These are phyloP conservation scores for Micromussa lordhowensis DNA, from an alignment of 92 coral and sea anemone species.

Conservation along the genomic window DNA sequence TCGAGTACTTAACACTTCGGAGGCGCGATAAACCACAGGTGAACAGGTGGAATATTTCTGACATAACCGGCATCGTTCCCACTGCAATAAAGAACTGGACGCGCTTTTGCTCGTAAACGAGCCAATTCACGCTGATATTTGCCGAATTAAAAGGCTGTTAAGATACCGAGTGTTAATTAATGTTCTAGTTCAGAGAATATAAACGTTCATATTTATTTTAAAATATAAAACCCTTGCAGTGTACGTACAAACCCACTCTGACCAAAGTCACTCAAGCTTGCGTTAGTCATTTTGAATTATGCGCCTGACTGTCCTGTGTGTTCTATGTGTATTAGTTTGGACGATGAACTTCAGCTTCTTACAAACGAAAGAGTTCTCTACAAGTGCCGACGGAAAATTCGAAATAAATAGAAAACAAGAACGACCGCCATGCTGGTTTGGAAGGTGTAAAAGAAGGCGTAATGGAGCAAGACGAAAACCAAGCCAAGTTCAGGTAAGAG, in stretches of 20 bases:
- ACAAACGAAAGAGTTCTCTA: not conserved
- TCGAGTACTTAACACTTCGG: not conserved
- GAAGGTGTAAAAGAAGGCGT: conserved; percentile 25
- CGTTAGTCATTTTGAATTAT: not conserved
- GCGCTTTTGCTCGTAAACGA: not conserved
- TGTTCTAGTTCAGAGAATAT: conserved; percentile 1
- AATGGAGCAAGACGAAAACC: not conserved
- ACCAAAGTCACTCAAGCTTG: not conserved
- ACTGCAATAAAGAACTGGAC: not conserved
- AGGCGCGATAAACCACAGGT: not conserved
- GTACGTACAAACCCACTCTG: not conserved
- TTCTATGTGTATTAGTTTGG: conserved; percentile 29
- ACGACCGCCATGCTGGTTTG: conserved; percentile 25
- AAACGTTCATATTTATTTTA: not conserved
- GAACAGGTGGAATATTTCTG: conserved; percentile 23
- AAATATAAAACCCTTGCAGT: not conserved
- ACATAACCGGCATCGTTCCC: not conserved
- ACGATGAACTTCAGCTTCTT: not conserved
- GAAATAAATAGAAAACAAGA: not conserved
- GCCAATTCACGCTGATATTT: conserved; percentile 20
- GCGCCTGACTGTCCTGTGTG: conserved; percentile 26
- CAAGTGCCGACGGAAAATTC: not conserved
- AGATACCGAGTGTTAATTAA: conserved; percentile 18
- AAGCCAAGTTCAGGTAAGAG: not conserved
- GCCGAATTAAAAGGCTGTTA: conserved; percentile 7